Base-by-base conservation (phyloP, 2,888 invertebrate genomes). In the Oxystoma pomonae region DNA sequence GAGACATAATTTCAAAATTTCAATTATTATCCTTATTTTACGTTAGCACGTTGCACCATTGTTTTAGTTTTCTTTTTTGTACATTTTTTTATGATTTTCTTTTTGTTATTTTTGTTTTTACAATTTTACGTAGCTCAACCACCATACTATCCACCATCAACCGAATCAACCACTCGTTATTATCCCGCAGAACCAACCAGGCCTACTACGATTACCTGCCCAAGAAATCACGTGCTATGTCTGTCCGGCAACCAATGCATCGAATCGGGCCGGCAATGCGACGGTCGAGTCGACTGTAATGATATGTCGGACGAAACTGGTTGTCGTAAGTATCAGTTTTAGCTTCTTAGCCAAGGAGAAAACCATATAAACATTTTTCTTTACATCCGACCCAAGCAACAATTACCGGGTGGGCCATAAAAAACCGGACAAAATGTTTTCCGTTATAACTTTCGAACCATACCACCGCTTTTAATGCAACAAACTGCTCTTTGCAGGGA, bases 301-400 rank as follows among this genome's bases (percentile, higher is more conserved):
- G 94, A 95, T 81, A 83, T 84, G 74, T 91, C 91, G 71, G 94
- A 95, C 80, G 94, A 95, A 82, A 84, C 89, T 75, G 91, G 91
- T 78, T 94, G 94, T 81, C 57, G 85, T 86, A 86, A 81, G 83
- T 73, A 60, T 53, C 12, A 63, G 12, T n/a, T n/a, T n/a, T n/a
- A n/a, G n/a, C n/a, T n/a, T n/a, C n/a, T n/a, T n/a, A n/a, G n/a
- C n/a, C n/a, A n/a, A n/a, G n/a, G n/a, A n/a, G n/a, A n/a, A n/a
- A n/a, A n/a, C n/a, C n/a, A n/a, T n/a, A n/a, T n/a, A n/a, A n/a
- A n/a, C n/a, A n/a, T n/a, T n/a, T n/a, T n/a, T n/a, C n/a, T n/a
- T n/a, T n/a, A n/a, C n/a, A n/a, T n/a, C n/a, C n/a, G n/a, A n/a
- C n/a, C n/a, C n/a, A n/a, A n/a, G n/a, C n/a, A n/a, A n/a, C n/a